Evolutionary conservation across 2,113 vertebrate species (phyloP), one percentile per base, ranked within the genome.

Genomic region (Suncus etruscus): DNA sequence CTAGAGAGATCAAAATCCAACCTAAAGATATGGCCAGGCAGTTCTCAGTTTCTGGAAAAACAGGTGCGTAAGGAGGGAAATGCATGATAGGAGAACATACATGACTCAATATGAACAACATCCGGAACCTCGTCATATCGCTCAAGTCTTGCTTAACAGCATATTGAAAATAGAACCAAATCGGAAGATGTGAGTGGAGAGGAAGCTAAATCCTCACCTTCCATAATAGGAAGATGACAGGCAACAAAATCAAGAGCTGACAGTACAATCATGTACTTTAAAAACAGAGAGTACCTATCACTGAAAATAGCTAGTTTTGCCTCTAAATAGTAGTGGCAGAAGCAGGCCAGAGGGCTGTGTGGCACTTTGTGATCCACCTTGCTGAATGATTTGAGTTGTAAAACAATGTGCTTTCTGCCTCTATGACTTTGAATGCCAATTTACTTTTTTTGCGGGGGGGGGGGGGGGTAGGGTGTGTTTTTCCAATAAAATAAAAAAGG

Each of bases 51-150:
- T 48, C 54, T 85, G 32, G 78, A 29, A 81, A 92, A 92, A 81
- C 18, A 84, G 48, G 92, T 86, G 75, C 91, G 11, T 89, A 84
- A 81, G 68, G 91, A 86, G 92, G 87, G 85, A 92, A 91, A 84
- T 84, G 58, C 32, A 70, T 72, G 77, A 32, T 2, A 39, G 75
- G 73, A 50, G 91, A 51, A 75, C 29, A 78, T 63, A 45, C 27
- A 10, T 78, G 92, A 92, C 88, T 91, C 84, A 70, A 74, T 51
- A 4, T 12, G 45, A 81, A n/a, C 80, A 65, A 39, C 45, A 51
- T 70, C 58, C 47, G 79, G 48, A 78, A 84, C 70, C 25, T 2
- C 29, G 75, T 18, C 66, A n/a, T 39, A 1, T 63, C 32, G 39
- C 86, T 75, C 48, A 80, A 47, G 65, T 73, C 6, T 22, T 45